Evolutionary conservation across 2,888 invertebrate species (phyloP), one percentile per base, ranked within the genome.

Genomic region (Eudasyphora cyanicolor): DNA sequence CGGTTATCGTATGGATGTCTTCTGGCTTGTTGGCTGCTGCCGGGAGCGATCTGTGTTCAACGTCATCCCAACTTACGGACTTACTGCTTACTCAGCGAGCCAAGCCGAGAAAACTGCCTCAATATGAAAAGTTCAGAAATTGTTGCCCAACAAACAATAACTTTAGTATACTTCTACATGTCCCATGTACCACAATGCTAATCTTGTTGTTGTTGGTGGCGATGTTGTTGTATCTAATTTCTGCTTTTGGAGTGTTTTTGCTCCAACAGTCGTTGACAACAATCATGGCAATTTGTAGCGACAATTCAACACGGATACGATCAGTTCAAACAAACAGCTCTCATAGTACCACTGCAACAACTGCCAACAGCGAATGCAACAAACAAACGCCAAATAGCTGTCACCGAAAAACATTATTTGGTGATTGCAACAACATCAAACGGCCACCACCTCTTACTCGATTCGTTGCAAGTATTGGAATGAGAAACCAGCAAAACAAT

Each of bases 281-380:
- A 79, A 79, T 83, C 78, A 82, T 85, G 83, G 82, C 85, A 85
- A 85, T 85, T 85, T 85, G 85, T 85, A 83, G 85, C 83, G 83
- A 85, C 83, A 83, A 80, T 80, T 83, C 77, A 80, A 83, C 83
- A 83, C 83, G 80, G 80, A 83, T 83, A 83, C 76, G 77, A 83
- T 83, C 80, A 60, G 77, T n/a, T n/a, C 69, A 74, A 38, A 64
- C 51, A 67, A 64, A 51, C 51, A 73, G 19, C 64, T 64, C n/a
- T n/a, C n/a, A n/a, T n/a, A 21, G 21, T 38, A 38, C 64, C 17
- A 64, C 51, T 32, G 17, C 32, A 71, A 71, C 71, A 32, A 21
- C n/a, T 29, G 38, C n/a, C 54, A 64, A 62, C 35, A 62, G 35
- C 51, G 75, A n/a, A n/a, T n/a, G 4, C 42, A 74, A 29, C 32